Base-by-base conservation (phyloP, 2,113 vertebrate genomes). In the Hippocampus mohnikei region DNA sequence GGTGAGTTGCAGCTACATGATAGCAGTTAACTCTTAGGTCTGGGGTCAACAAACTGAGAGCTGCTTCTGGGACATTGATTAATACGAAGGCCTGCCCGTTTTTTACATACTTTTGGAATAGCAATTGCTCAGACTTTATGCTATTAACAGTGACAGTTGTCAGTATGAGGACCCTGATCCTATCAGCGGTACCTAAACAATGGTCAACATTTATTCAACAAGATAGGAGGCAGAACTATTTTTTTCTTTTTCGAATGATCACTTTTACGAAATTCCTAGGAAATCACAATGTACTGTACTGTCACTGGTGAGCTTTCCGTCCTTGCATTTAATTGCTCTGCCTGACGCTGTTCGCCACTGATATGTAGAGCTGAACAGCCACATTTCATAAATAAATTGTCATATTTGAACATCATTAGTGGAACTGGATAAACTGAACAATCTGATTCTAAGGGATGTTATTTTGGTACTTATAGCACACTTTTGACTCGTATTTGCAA, bases 1-100 rank as follows among this genome's bases (percentile, higher is more conserved):
- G 96, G 96, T 98, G 75, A 93, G 94, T 81, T 13, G 2, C 0
- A 18, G 59, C 27, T 40, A 25, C 29, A 53, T 69, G 18, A 8
- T 69, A 44, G 76, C 44, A 69, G 72, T 66, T 40, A 46, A 58
- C 7, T 1, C 10, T 40, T 8, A 33, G 46, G 7, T 48, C 52
- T 29, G 2, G 8, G n/a, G 27, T 16, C 1, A 29, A 16, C 0
- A 48, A 15, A 7, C 20, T 3, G 6, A 21, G 6, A 20, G 18
- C 18, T 21, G 18, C 20, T 52, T 52, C 48, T 52, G 8, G 5
- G 48, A 52, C 1, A 52, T 20, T 52, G 20, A 7, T 20, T 21
- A 20, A 21, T 20, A 6, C 48, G 18, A 18, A 6, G 20, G 48
- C 6, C 5, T 2, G 8, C 2, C 48, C 1, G 48, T 52, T 52